phyloP scores from a whole-genome alignment of 2,888 invertebrate species.

The Athetis lepigone region DNA sequence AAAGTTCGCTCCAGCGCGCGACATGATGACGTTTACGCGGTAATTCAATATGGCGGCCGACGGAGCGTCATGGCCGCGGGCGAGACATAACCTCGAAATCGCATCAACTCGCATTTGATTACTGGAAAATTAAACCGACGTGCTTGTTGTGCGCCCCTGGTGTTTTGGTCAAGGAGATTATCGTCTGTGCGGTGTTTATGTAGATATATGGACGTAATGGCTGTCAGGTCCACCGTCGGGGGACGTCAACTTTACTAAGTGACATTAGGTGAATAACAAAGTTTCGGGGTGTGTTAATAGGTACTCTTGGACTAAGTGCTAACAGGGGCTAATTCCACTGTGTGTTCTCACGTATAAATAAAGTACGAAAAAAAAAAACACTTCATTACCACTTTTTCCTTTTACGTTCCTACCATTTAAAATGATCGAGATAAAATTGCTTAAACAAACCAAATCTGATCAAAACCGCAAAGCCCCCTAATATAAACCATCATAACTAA shows the following conservation, averaged over 20 bases:
- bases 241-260: constrained; percentile 26
- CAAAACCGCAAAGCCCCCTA: constrained; percentile 24
- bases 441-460: constrained; percentile 26
- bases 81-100: constrained; percentile 83
- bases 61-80: constrained; percentile 74
- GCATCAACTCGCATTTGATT: constrained; percentile 80
- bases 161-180: constrained; percentile 63
- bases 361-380: neutral
- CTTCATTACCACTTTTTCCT: neutral
- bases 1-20: constrained; percentile 63
- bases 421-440: neutral
- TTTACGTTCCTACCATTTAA: neutral
- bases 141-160: constrained; percentile 69
- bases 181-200: constrained; percentile 24
- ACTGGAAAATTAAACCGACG: constrained; percentile 81
- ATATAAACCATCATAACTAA: constrained; percentile 40
- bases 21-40: constrained; percentile 71
- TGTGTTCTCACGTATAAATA: neutral
- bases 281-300: constrained; percentile 5
- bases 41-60: constrained; percentile 81
- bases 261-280: constrained; percentile 24
- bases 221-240: constrained; percentile 4
- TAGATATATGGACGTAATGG: constrained; percentile 17
- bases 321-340: neutral
- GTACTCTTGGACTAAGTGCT: neutral